Evolutionary conservation across 2,888 invertebrate species (phyloP).

Genomic region (Ochlodes sylvanus): DNA sequence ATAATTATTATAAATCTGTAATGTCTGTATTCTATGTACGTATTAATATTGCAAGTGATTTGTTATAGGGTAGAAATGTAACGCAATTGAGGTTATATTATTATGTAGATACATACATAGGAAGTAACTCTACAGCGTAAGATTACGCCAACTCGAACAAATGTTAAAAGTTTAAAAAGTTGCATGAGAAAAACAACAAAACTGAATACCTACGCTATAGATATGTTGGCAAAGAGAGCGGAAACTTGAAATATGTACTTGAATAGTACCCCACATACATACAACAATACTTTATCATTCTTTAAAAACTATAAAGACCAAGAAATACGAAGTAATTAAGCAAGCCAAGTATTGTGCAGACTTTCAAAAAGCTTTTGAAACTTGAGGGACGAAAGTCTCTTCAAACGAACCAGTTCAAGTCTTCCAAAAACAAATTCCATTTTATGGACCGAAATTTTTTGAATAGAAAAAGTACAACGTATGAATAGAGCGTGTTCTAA

Average conservation of each 20-base stretch:
- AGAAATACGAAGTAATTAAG: slow-evolving; percentile 8
- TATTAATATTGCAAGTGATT: too few species aligned
- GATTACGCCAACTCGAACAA: background rate
- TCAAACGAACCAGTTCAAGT: slow-evolving; percentile 20
- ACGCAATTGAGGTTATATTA: too few species aligned
- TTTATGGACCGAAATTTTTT: slow-evolving; percentile 18
- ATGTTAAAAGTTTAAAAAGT: background rate
- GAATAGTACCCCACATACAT: background rate
- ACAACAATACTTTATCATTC: background rate
- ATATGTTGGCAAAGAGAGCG: background rate
- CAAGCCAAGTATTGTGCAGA: background rate
- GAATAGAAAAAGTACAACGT: slow-evolving; percentile 9
- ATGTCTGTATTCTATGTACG: too few species aligned
- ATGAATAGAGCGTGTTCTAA: slow-evolving; percentile 20
- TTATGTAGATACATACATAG: too few species aligned
- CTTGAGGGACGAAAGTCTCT: slow-evolving; percentile 16
- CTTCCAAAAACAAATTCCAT: slow-evolving; percentile 22
- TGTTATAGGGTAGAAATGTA: too few species aligned
- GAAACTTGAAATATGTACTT: background rate
- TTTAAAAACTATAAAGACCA: background rate
- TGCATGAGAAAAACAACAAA: background rate
- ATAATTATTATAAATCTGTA: too few species aligned
- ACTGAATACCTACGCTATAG: background rate
- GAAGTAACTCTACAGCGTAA: too few species aligned
- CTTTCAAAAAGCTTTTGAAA: slow-evolving; percentile 19